phyloP scores from a whole-genome alignment of 2,888 invertebrate genomes.

The Xestia rhomboidea region DNA sequence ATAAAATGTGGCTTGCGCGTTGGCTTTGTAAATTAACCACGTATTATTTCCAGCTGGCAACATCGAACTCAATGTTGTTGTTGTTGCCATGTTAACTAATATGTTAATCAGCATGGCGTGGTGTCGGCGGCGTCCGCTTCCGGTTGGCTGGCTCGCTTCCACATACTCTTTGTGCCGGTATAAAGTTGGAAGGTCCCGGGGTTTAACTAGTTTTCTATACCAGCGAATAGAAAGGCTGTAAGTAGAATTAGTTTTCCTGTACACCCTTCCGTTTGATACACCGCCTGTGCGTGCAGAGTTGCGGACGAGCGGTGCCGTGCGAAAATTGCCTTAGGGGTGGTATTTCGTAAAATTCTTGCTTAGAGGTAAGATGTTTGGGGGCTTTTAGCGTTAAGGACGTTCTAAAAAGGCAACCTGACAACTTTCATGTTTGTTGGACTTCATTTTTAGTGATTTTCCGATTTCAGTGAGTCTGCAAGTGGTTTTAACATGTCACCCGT shows the following conservation, averaged over 20 bases:
- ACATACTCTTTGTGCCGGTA: background rate
- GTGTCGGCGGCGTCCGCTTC: background rate
- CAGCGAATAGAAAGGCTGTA: background rate
- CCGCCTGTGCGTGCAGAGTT: background rate
- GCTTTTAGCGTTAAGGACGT: background rate
- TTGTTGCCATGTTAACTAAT: conserved; percentile 16
- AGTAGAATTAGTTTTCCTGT: background rate
- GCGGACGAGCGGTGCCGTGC: background rate
- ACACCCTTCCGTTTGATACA: background rate
- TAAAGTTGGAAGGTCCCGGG: conserved; percentile 5
- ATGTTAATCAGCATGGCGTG: conserved; percentile 18
- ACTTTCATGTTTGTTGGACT: background rate
- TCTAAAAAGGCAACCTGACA: background rate
- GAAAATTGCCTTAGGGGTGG: background rate
- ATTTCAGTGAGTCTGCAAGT: background rate
- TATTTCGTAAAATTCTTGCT: conserved; percentile 5
- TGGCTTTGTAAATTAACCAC: background rate
- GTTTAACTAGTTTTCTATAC: conserved; percentile 8
- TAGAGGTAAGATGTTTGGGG: background rate
- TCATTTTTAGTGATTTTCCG: background rate
- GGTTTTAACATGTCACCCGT: background rate
- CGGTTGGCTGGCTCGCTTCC: background rate
- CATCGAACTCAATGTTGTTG: too few relatives aligned
- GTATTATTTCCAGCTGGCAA: conserved; percentile 5
- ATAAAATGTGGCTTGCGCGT: background rate